Evolutionary conservation across 2,888 invertebrate genomes (phyloP).

Genomic region (Campoplex capitator): DNA sequence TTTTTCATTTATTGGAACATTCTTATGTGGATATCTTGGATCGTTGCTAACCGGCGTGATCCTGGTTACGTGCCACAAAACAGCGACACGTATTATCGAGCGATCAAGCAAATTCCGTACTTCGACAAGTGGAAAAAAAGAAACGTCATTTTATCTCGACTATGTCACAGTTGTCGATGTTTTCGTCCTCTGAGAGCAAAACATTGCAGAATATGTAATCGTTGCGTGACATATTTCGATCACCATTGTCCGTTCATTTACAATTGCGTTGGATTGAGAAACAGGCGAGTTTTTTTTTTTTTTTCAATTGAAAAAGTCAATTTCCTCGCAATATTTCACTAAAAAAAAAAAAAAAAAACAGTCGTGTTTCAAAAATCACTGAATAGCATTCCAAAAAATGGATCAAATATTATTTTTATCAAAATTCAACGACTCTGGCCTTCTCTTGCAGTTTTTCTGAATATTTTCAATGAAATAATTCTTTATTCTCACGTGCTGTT

Average conservation of each 20-base stretch:
- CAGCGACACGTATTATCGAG: conserved; percentile 95
- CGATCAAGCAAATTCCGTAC: conserved; percentile 96
- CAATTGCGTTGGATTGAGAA: conserved; percentile 96
- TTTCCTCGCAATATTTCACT: background rate
- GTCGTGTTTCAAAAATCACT: too few species aligned
- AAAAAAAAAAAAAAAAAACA: background rate
- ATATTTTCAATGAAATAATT: background rate
- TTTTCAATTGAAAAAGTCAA: background rate
- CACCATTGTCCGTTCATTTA: conserved; percentile 98
- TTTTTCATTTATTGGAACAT: conserved; percentile 96
- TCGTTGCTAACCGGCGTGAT: conserved; percentile 94
- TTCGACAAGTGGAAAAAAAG: conserved; percentile 97
- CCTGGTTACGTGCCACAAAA: conserved; percentile 96
- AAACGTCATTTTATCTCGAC: conserved; percentile 91
- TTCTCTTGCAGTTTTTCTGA: too few species aligned
- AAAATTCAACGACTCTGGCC: too few species aligned
- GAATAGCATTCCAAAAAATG: too few species aligned
- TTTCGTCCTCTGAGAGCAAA: conserved; percentile 94
- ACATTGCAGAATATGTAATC: conserved; percentile 96
- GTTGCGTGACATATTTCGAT: conserved; percentile 95
- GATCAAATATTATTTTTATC: too few species aligned
- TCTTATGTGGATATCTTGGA: conserved; percentile 97
- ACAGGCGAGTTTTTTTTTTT: conserved; percentile 85
- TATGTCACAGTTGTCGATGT: conserved; percentile 96
- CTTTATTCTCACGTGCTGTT: background rate